Evolutionary conservation across 2,797 vertebrate species (phyloP), one percentile per base, ranked within the genome.

Genomic region (Lateolabrax maculatus): DNA sequence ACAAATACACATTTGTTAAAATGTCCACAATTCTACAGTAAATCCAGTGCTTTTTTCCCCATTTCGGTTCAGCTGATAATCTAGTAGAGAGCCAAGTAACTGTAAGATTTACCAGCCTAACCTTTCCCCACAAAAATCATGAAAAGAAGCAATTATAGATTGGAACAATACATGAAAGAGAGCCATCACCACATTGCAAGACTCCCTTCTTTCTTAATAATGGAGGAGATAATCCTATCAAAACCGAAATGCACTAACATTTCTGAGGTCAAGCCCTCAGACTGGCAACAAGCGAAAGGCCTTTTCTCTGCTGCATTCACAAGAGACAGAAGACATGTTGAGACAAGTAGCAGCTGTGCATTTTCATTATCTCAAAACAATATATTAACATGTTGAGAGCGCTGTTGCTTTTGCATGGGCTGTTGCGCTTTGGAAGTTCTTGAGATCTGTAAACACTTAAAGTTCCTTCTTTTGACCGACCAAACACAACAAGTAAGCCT

Each of bases 141-240:
- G 89, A 94, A 93, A 90, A 88, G 89, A 94, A 94, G 89, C 91
- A 93, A 95, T 95, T 95, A 95, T 93, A 94, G 91, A 91, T 90
- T 91, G 87, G 88, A 88, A 92, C 87, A 92, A 92, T 87, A 76
- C 87, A 93, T 91, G 89, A 95, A 90, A 91, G 84, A 92, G 75
- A 92, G 81, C 80, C 85, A 83, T 84, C 67, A 56, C 76, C 72
- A 77, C 90, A 75, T 72, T 71, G 89, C 65, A 44, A 78, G 70
- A 63, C 71, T 79, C 48, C 56, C 75, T 75, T 83, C 69, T 85
- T 79, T 88, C 79, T 78, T 82, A 82, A 91, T 90, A 93, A 92
- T 89, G 61, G 90, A 86, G 69, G 58, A 90, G 87, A 93, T 92
- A 91, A 93, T 92, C 87, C 92, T 70, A 93, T 93, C 89, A 93